Evolutionary conservation across 2,888 invertebrate genomes (phyloP), one percentile per base, ranked within the genome.

Genomic region (Marronus borbonicus): DNA sequence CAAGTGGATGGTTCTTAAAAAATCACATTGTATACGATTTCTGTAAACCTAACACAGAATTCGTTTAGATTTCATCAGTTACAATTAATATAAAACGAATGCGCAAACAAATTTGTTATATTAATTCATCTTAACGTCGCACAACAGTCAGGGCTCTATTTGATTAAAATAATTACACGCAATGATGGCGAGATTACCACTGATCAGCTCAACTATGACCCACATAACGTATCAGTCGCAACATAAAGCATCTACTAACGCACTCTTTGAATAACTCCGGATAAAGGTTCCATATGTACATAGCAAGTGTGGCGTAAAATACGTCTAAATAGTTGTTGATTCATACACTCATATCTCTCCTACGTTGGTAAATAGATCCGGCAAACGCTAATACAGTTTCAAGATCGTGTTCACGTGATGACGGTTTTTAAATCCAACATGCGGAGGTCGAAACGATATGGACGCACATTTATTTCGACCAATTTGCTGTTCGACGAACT

Each of bases 401-500:
- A 79, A 79, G 80, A 81, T 79, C 81, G 78, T 78, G 60, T 60
- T 74, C 72, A 44, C 44, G 39, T 50, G n/a, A 72, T 39, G 49
- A 62, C 72, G 44, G 60, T 60, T 60, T 74, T 74, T 20, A 74
- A 74, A 74, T 24, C 60, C 80, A 76, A 75, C 82, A 82, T 58
- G 69, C 77, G 80, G 81, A 81, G 82, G 79, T 74, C 81, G 81
- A 80, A 81, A 80, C 81, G 74, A 79, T 80, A 80, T 74, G 60
- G 78, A 83, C 81, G 83, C 82, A 82, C 83, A 82, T 83, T 84
- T 82, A 81, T 83, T 82, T 82, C 79, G 80, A 81, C 80, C 80
- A 83, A 83, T 85, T 84, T 85, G 60, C 60, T 60, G 84, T 86
- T 85, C 84, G 82, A 84, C 85, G 83, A 79, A 82, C 84, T 85